Evolutionary conservation across 1,140 invertebrate genomes (phyloP).

Genomic region (Gonatopus flavifemur): DNA sequence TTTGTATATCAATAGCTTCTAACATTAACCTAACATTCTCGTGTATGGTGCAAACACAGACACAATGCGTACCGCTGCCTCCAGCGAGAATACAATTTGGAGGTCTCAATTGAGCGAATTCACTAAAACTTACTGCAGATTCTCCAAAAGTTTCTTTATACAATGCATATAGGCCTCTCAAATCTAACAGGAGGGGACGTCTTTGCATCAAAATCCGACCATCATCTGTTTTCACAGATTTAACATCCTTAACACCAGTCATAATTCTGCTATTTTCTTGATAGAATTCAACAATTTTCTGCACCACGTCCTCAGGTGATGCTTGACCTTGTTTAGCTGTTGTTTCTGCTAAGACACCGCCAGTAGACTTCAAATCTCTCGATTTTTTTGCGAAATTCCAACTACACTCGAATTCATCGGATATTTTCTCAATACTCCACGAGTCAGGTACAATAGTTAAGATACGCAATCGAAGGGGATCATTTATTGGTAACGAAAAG

Average conservation of each 20-base stretch:
- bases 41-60: slow-evolving; percentile 25
- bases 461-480: slow-evolving; percentile 3
- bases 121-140: slow-evolving; percentile 16
- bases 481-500: background rate
- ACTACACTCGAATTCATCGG: slow-evolving; percentile 17
- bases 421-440: slow-evolving; percentile 15
- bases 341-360: slow-evolving; percentile 15
- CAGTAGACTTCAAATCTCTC: slow-evolving; percentile 15
- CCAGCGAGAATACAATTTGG: slow-evolving; percentile 24
- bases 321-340: slow-evolving; percentile 10
- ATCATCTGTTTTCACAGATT: slow-evolving; percentile 10
- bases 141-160: background rate
- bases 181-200: slow-evolving; percentile 14
- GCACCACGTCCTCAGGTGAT: slow-evolving; percentile 10
- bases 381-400: slow-evolving; percentile 12
- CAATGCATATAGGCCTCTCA: slow-evolving; percentile 10
- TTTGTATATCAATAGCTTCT: slow-evolving; percentile 7
- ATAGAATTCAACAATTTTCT: slow-evolving; percentile 25
- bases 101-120: slow-evolving; percentile 19
- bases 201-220: slow-evolving; percentile 16
- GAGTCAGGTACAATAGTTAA: slow-evolving; percentile 15
- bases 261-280: slow-evolving; percentile 12
- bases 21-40: slow-evolving; percentile 23
- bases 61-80: slow-evolving; percentile 17
- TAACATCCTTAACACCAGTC: slow-evolving; percentile 15